phyloP scores from a whole-genome alignment of 2,888 invertebrate genomes.

The Crepidodera aurea region DNA sequence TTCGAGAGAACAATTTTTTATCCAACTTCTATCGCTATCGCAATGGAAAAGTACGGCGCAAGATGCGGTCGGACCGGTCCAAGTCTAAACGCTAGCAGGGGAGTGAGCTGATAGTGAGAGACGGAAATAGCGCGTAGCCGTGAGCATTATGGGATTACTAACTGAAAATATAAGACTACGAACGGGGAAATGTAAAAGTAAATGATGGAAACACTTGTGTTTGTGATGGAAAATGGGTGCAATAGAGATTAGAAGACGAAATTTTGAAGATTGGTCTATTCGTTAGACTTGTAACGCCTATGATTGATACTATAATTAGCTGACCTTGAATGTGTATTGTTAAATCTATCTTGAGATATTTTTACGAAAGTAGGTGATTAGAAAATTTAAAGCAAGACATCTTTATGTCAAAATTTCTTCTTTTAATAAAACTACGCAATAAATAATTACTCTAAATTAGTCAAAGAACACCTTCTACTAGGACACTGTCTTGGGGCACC shows the following conservation, averaged over 20 bases:
- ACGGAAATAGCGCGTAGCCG: conserved; percentile 32
- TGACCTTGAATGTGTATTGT: conserved; percentile 3
- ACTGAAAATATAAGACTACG: not conserved
- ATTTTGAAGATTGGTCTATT: not conserved
- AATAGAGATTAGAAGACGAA: conserved; percentile 1
- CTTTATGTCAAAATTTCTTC: too few species aligned
- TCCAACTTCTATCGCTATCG: conserved; percentile 22
- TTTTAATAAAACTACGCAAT: too few species aligned
- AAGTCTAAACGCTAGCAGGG: conserved; percentile 26
- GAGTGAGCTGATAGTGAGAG: conserved; percentile 29
- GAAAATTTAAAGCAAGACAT: too few species aligned
- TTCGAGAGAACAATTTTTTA: conserved; percentile 12
- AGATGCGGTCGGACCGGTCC: conserved; percentile 32
- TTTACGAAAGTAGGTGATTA: not conserved
- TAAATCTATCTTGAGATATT: not conserved
- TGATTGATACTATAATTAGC: not conserved
- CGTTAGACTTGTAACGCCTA: not conserved
- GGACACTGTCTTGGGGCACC: too few species aligned
- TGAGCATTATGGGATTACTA: conserved; percentile 9
- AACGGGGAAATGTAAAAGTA: not conserved
- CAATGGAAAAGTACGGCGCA: conserved; percentile 33
- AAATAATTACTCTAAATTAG: too few species aligned
- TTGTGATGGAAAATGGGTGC: not conserved
- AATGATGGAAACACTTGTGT: not conserved
- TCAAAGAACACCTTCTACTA: too few species aligned